Conservation (phyloP, 1,140 invertebrate genomes). For the Drosophila carrolli region DNA sequence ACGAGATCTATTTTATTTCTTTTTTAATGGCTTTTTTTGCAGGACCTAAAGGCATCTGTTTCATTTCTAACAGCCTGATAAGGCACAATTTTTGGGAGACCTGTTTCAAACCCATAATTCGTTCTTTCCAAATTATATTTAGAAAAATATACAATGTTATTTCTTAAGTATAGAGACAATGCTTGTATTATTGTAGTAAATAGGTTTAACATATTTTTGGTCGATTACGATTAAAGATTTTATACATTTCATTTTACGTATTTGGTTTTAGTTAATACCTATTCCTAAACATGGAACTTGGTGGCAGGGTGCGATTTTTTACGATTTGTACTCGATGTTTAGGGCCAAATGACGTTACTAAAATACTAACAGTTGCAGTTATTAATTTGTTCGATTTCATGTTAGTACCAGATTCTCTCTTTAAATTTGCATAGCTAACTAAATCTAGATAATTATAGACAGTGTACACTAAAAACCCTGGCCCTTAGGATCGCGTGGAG, state of each 20-base stretch:
- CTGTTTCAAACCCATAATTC: not conserved
- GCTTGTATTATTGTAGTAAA: slow-evolving; percentile 51
- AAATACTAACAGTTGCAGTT: slow-evolving; percentile 53
- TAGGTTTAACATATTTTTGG: slow-evolving; percentile 64
- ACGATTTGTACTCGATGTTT: slow-evolving; percentile 24
- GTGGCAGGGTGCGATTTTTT: slow-evolving; percentile 17
- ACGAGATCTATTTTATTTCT: too few species aligned
- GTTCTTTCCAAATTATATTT: slow-evolving; percentile 62
- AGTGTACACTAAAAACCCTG: slow-evolving; percentile 24
- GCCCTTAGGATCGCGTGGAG: slow-evolving; percentile 6
- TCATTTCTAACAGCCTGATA: too few species aligned
- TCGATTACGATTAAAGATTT: slow-evolving; percentile 47
- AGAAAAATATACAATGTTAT: slow-evolving; percentile 77
- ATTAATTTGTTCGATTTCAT: slow-evolving; percentile 35
- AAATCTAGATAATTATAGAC: slow-evolving; percentile 60
- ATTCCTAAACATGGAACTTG: slow-evolving; percentile 16
- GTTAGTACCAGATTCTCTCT: slow-evolving; percentile 74
- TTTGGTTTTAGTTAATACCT: slow-evolving; percentile 47
- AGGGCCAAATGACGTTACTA: slow-evolving; percentile 38
- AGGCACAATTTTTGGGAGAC: too few species aligned
- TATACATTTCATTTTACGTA: slow-evolving; percentile 56
- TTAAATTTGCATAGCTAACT: slow-evolving; percentile 71
- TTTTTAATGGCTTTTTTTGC: too few species aligned
- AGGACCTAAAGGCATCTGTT: too few species aligned
- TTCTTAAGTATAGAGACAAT: slow-evolving; percentile 54